phyloP scores from a whole-genome alignment of 2,888 invertebrate species.

The Drosophila kambysellisi region DNA sequence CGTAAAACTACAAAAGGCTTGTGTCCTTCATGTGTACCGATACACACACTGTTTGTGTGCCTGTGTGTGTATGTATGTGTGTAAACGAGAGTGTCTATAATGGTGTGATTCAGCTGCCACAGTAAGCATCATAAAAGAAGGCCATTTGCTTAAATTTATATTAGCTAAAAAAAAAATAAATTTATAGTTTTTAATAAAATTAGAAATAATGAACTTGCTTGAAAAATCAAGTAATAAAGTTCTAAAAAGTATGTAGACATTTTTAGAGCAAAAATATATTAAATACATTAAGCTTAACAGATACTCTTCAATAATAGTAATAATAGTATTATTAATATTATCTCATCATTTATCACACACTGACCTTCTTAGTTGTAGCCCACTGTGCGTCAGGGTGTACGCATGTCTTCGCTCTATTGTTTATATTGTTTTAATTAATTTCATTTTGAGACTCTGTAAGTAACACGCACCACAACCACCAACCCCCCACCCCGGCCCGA shows the following conservation, averaged over 20 bases:
- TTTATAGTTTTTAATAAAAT: neutral
- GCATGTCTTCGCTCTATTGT: conserved; percentile 57
- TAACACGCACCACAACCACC: conserved; percentile 37
- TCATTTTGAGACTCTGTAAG: conserved; percentile 59
- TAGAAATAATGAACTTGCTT: neutral
- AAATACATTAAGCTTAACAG: neutral
- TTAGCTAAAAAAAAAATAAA: neutral
- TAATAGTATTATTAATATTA: neutral
- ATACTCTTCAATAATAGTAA: neutral
- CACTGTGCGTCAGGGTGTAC: conserved; percentile 36
- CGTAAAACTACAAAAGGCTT: conserved; percentile 57
- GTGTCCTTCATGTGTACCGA: neutral
- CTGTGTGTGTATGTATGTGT: neutral
- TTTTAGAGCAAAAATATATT: too few species aligned
- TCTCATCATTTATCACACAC: neutral
- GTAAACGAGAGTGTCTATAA: conserved; percentile 9
- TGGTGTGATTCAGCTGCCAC: conserved; percentile 11
- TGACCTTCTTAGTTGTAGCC: neutral
- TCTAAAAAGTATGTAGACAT: too few species aligned
- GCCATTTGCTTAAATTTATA: neutral
- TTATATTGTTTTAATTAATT: conserved; percentile 76
- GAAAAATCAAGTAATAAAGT: too few species aligned
- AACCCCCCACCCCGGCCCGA: neutral
- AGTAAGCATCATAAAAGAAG: neutral
- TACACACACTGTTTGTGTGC: conserved; percentile 4